Conservation (phyloP, 92 coral and sea anemone genomes). For the Blastomussa wellsi region DNA sequence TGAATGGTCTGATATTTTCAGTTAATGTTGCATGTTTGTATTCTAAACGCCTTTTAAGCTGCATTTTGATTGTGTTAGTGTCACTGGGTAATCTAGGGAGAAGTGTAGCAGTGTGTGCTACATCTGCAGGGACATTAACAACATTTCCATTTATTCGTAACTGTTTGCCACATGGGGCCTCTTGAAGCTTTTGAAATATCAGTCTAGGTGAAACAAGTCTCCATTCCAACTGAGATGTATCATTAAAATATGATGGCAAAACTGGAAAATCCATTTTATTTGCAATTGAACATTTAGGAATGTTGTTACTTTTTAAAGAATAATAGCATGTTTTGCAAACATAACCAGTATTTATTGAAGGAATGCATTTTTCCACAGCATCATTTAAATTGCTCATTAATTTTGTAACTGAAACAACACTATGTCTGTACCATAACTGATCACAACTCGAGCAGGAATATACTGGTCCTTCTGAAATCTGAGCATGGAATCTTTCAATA, state of each 20-base stretch:
- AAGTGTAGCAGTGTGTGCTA: too few species aligned
- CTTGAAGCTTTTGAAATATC: conserved; percentile 57
- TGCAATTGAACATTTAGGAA: conserved; percentile 43
- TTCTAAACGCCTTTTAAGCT: too few species aligned
- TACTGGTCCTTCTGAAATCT: conserved; percentile 57
- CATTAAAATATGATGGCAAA: conserved; percentile 29
- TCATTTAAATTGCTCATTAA: conserved; percentile 12
- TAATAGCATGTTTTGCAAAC: conserved; percentile 53
- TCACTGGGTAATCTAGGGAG: too few species aligned
- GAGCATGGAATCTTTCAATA: conserved; percentile 59
- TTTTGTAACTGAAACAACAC: conserved; percentile 52
- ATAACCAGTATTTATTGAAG: conserved; percentile 50
- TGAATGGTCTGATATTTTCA: conserved; percentile 57
- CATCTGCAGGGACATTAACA: too few species aligned
- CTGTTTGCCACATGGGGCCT: conserved; percentile 70
- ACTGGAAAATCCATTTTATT: conserved; percentile 27
- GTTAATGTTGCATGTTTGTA: too few species aligned
- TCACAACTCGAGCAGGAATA: conserved; percentile 68
- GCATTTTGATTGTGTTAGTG: too few species aligned
- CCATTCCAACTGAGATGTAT: conserved; percentile 32
- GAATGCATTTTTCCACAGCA: conserved; percentile 40
- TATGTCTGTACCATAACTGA: too few species aligned
- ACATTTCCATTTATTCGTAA: conserved; percentile 49
- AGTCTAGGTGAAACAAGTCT: conserved; percentile 33
- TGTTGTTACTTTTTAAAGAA: conserved; percentile 45